These are phyloP conservation scores for Hexactinellida sp. DNA, from an alignment of 37 sponge, comb jelly and placozoan genomes.

Conservation along the genomic window DNA sequence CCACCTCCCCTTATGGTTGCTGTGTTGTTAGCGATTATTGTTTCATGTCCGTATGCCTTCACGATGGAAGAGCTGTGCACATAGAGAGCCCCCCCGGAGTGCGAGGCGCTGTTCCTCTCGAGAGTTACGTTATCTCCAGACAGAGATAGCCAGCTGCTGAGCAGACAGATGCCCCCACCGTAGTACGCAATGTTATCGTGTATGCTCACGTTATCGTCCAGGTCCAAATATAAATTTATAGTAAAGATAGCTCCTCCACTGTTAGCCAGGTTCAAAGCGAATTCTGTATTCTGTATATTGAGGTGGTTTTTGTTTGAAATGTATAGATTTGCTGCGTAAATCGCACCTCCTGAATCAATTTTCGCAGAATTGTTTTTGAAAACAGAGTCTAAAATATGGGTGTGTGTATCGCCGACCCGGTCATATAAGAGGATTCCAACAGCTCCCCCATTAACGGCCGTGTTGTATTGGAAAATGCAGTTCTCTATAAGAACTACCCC, in stretches of 20 bases:
- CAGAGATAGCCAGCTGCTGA: background rate
- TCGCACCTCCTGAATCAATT: background rate
- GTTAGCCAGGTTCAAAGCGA: background rate
- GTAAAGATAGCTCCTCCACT: background rate
- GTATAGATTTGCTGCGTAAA: background rate
- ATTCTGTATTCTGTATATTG: background rate
- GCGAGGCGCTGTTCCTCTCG: background rate
- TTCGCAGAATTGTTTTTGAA: background rate
- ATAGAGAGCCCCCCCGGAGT: background rate
- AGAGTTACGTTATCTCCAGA: background rate
- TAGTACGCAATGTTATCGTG: background rate
- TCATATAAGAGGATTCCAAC: background rate
- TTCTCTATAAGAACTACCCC: background rate
- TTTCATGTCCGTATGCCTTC: background rate
- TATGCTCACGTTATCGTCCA: background rate
- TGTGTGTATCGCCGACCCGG: background rate
- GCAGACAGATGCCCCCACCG: background rate
- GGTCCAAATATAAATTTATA: background rate
- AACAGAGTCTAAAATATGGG: background rate
- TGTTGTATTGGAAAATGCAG: background rate
- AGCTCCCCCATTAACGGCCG: background rate
- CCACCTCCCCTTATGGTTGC: background rate
- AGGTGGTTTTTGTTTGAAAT: background rate
- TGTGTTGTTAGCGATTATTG: background rate
- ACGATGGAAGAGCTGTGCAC: background rate